phyloP scores from a whole-genome alignment of 2,797 vertebrate species.

The Acropternis orthonyx region DNA sequence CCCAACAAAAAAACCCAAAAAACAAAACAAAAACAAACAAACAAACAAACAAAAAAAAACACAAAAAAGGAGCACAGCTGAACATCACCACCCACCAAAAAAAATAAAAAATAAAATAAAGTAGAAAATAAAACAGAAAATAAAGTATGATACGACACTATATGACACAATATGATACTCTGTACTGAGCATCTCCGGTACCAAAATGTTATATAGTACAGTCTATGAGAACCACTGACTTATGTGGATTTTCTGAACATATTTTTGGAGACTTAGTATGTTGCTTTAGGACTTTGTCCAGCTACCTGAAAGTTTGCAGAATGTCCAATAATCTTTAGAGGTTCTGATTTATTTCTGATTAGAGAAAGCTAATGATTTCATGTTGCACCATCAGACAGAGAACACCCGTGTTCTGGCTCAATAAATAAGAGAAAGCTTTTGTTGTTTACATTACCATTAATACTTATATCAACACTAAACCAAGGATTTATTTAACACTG shows the following conservation, averaged over 20 bases:
- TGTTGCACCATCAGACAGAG: not conserved
- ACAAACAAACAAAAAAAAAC: no score
- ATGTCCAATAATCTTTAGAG: not conserved
- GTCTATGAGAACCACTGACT: not conserved
- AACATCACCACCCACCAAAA: not conserved
- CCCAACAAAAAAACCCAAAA: no score
- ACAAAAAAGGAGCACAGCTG: not conserved
- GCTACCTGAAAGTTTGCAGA: not conserved
- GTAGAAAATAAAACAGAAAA: not conserved
- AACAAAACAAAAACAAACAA: no score
- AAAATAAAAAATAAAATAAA: not conserved
- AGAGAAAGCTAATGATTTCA: not conserved
- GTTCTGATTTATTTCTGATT: not conserved
- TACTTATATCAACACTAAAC: not conserved
- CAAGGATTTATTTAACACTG: not conserved
- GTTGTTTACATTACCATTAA: not conserved
- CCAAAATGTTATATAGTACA: not conserved
- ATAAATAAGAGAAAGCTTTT: not conserved
- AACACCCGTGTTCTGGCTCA: not conserved
- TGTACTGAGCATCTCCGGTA: not conserved
- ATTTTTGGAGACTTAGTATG: not conserved
- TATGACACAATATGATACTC: rapidly evolving
- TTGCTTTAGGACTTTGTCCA: not conserved
- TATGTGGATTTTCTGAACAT: not conserved
- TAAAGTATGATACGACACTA: not conserved